Evolutionary conservation across 1,140 invertebrate species (phyloP), one percentile per base, ranked within the genome.

Genomic region (Brachionus manjavacas): DNA sequence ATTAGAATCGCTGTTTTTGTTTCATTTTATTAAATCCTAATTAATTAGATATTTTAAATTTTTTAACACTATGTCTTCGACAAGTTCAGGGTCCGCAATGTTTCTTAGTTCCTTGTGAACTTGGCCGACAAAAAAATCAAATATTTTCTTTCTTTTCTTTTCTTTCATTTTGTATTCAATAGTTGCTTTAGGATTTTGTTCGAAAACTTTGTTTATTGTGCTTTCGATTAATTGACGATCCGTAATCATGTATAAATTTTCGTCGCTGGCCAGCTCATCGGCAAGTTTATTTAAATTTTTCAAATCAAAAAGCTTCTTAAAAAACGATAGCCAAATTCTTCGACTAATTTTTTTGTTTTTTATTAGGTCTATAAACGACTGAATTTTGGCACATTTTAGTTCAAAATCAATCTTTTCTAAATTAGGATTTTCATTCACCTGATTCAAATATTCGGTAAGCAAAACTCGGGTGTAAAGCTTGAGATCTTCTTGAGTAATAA

Each of bases 131-230:
- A 81, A 81, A 81, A 66, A 81, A 46, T 81, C 52, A 43, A 81
- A 81, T 81, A 81, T 81, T 68, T 81, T 81, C 3, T 31, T 14
- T 64, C 79, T 23, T 43, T 81, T 81, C 41, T 81, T 81, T 14
- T 64, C 79, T 43, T 81, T 81, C 16, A 12, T 35, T 64, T 60
- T 28, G 20, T 64, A 81, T 64, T 81, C 79, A 23, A 66, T 60
- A 3, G 31, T 39, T 11, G 79, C 52, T 64, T 81, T 81, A 25
- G 23, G 64, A 43, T 81, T 81, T 46, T 81, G n/a, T 43, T 81
- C 9, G 14, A 60, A 64, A 12, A 81, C 31, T 20, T 81, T 43
- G 8, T 25, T 20, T 1, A 81, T 16, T 39, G 7, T 28, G 9
- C 8, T 46, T 20, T 68, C 12, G 14, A 81, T 64, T 7, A 43